These are phyloP conservation scores for Clupea harengus DNA, from an alignment of 2,113 vertebrate genomes.

Conservation along the genomic window DNA sequence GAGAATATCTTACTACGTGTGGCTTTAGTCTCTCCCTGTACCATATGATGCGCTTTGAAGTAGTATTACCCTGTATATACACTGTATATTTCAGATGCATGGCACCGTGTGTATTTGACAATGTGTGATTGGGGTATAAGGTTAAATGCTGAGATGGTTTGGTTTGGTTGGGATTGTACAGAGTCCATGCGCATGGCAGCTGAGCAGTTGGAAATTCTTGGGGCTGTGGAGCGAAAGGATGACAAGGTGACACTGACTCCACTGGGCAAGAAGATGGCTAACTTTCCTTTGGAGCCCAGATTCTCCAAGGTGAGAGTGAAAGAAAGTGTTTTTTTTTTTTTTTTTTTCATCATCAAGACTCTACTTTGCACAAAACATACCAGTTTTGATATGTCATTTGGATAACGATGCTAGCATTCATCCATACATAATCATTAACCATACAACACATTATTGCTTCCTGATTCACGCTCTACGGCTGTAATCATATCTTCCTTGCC, in stretches of 20 bases:
- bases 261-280: conserved; percentile 92
- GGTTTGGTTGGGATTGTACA: conserved; percentile 51
- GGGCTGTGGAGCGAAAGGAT: conserved; percentile 82
- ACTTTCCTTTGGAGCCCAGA: conserved; percentile 90
- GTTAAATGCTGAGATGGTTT: neutral
- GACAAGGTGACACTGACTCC: conserved; percentile 79
- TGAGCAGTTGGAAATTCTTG: conserved; percentile 86
- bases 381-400: neutral
- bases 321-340: neutral
- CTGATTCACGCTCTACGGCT: neutral
- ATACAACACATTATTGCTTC: neutral
- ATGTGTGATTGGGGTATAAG: neutral
- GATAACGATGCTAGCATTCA: neutral
- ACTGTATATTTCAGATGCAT: neutral
- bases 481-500: conserved; percentile 16
- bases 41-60: too few relatives aligned
- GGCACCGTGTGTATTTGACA: neutral
- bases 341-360: neutral
- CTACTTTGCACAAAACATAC: neutral
- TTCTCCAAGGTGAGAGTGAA: conserved; percentile 83
- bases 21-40: too few relatives aligned
- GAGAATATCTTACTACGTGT: neutral
- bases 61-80: too few relatives aligned
- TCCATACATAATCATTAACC: neutral
- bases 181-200: conserved; percentile 84